These are phyloP conservation scores for Eulithis prunata DNA, from an alignment of 2,888 invertebrate genomes.

Conservation along the genomic window DNA sequence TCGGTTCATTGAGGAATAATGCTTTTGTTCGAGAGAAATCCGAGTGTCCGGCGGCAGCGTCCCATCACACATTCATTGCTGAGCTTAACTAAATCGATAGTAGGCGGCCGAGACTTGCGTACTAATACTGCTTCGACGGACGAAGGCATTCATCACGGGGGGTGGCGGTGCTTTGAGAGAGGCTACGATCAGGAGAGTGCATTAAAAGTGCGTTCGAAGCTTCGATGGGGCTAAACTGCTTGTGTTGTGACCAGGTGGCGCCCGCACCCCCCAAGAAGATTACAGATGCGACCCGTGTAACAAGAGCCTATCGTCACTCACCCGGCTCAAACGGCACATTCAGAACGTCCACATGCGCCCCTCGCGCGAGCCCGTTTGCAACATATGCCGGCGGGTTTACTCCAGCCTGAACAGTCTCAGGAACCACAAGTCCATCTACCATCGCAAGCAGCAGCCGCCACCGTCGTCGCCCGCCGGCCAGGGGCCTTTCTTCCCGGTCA, in stretches of 20 bases:
- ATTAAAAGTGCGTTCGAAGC: slow-evolving; percentile 81
- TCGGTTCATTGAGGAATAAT: slow-evolving; percentile 76
- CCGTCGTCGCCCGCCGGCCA: slow-evolving; percentile 61
- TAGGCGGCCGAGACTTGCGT: slow-evolving; percentile 55
- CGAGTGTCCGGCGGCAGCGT: slow-evolving; percentile 51
- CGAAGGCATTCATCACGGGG: slow-evolving; percentile 66
- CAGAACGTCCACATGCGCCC: slow-evolving; percentile 96
- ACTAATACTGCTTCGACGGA: slow-evolving; percentile 80
- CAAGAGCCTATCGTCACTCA: slow-evolving; percentile 94
- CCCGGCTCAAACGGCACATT: slow-evolving; percentile 95
- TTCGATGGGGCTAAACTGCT: slow-evolving; percentile 81
- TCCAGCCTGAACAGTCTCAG: slow-evolving; percentile 95
- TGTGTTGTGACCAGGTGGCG: slow-evolving; percentile 87
- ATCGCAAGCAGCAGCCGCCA: slow-evolving; percentile 91
- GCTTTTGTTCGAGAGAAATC: slow-evolving; percentile 73
- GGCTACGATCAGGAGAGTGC: slow-evolving; percentile 82
- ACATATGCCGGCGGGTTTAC: slow-evolving; percentile 96
- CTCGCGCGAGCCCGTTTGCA: slow-evolving; percentile 95
- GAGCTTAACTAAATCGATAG: slow-evolving; percentile 67
- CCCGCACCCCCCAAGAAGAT: slow-evolving; percentile 92
- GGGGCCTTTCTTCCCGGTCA: slow-evolving; percentile 49
- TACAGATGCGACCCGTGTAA: slow-evolving; percentile 96
- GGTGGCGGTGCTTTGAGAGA: slow-evolving; percentile 82
- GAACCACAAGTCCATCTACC: slow-evolving; percentile 97
- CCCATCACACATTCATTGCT: slow-evolving; percentile 62